phyloP scores from a whole-genome alignment of 1,140 invertebrate genomes.

The Orchestia grillus region DNA sequence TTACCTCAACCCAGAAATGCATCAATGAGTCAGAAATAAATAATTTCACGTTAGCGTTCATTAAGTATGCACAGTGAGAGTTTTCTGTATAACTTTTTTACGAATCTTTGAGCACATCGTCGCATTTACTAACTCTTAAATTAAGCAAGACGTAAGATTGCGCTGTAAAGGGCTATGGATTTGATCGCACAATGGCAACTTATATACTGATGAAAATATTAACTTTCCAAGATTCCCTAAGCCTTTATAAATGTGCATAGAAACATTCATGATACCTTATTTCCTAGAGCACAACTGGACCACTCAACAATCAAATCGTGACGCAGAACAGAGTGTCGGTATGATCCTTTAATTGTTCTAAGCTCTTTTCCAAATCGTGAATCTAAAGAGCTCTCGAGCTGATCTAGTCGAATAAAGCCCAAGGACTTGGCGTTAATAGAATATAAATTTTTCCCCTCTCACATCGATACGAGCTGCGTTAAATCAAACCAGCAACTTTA shows the following conservation, averaged over 20 bases:
- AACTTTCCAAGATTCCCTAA: background rate
- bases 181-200: no score
- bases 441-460: background rate
- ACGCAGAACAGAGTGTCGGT: no score
- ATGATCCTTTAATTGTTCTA: background rate
- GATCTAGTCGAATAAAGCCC: background rate
- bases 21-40: background rate
- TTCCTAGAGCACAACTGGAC: no score
- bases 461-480: background rate
- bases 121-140: no score
- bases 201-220: no score
- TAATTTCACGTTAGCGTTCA: background rate
- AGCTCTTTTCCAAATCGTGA: background rate
- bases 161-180: no score
- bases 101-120: no score
- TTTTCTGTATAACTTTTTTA: no score
- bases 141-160: no score
- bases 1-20: background rate
- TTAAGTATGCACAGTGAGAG: no score
- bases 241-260: background rate
- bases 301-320: background rate
- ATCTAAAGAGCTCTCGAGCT: background rate
- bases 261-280: background rate
- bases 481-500: background rate
- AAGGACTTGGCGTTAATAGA: background rate